Evolutionary conservation across 1,140 invertebrate genomes (phyloP), one percentile per base, ranked within the genome.

Genomic region (Mamestra configurata): DNA sequence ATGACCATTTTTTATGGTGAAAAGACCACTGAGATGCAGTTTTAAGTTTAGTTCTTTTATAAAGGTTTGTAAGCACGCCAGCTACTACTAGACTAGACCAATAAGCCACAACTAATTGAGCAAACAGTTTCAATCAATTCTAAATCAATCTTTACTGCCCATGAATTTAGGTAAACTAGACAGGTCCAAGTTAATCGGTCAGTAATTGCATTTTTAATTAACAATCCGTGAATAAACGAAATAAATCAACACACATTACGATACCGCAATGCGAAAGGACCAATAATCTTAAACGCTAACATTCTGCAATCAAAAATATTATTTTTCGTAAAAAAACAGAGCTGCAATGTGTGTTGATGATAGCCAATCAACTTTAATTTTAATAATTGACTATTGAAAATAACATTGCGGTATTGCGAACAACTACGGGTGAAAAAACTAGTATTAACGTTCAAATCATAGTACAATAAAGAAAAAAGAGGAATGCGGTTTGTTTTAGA

Each of bases 301-400:
- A 64, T 76, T 76, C 40, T 76, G 73, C 73, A 76, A 76, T 76
- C 53, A 61, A 61, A 46, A 46, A 76, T 46, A 61, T 40, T 24
- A 57, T 31, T 61, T 76, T 46, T 31, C n/a, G 15, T 20, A 10
- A 27, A 76, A 76, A 37, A 76, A 76, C 22, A 20, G 35, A 22
- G 37, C 61, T 64, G 73, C 73, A 61, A 73, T 73, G 46, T 35
- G 11, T 76, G 49, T 24, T 68, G 59, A 68, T 68, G 59, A 24
- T 53, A 15, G 75, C 37, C 73, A 77, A 77, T 77, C 61, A 66
- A 66, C 27, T 51, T 68, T 77, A 68, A 77, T 77, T 77, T 40
- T 53, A 40, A 55, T 77, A 77, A 77, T 77, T 68, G 59, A 68
- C 22, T 66, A 53, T 76, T 61, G 68, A 71, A 22, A 57, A 57